Evolutionary conservation across 1,140 invertebrate species (phyloP).

Genomic region (Drosophila albomicans): DNA sequence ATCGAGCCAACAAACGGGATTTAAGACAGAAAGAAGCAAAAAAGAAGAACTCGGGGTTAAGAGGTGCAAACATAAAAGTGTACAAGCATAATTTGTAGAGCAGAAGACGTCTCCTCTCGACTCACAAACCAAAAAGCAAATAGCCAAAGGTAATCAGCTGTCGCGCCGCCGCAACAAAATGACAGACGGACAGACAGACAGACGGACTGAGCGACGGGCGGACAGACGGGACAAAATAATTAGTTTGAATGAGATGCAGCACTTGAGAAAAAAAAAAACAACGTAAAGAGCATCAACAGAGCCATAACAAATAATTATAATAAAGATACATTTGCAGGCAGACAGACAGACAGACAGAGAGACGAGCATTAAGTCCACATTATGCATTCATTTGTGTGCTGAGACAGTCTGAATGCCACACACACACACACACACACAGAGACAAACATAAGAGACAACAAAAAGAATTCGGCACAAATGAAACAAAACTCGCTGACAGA

Average conservation of each 20-base stretch:
- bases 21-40: conserved; percentile 24
- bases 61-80: conserved; percentile 36
- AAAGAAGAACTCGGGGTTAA: conserved; percentile 10
- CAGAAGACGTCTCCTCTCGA: conserved; percentile 1
- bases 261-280: conserved; percentile 44
- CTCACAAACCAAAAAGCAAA: conserved; percentile 64
- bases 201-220: conserved; percentile 3
- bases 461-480: conserved; percentile 37
- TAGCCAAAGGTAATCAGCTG: conserved; percentile 75
- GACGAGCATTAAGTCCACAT: conserved; percentile 63
- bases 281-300: conserved; percentile 30
- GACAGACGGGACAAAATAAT: conserved; percentile 60
- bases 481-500: conserved; percentile 30
- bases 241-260: conserved; percentile 67
- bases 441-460: background rate
- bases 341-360: conserved; percentile 26
- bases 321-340: conserved; percentile 57
- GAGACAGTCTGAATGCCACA: conserved; percentile 27
- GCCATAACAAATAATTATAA: conserved; percentile 34
- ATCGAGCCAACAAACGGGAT: conserved; percentile 34
- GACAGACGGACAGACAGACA: conserved; percentile 22
- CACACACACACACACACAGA: conserved; percentile 2
- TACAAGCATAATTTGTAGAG: conserved; percentile 37
- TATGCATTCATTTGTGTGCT: conserved; percentile 67
- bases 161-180: conserved; percentile 37